A percentile compares a stretch with the other conserved stretches of the same genome.
Conservation (phyloP, 1,140 invertebrate species). For the Neocloeon triangulifer region DNA sequence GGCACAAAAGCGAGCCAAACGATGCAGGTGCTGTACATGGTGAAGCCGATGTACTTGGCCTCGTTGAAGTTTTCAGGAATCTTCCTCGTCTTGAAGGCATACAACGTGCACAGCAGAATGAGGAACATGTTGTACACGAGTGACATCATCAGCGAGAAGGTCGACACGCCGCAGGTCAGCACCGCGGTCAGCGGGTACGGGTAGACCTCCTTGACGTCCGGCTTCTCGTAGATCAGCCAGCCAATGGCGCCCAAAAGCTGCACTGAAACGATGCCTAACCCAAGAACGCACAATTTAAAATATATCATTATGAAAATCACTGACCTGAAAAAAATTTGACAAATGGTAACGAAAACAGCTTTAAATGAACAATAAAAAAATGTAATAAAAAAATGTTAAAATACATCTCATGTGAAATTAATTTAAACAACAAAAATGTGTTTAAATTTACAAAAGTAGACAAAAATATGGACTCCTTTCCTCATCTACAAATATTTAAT, state of each 20-base stretch:
- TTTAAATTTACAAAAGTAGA: no score
- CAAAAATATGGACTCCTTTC: no score
- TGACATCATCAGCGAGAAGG: constrained; percentile 44
- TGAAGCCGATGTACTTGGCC: constrained; percentile 44
- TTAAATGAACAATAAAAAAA: no score
- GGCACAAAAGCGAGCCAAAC: constrained; percentile 51
- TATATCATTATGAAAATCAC: no score
- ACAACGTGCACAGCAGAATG: constrained; percentile 43
- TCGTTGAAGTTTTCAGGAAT: constrained; percentile 54
- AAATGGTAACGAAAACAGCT: no score
- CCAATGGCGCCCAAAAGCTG: constrained; percentile 32
- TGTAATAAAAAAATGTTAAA: no score
- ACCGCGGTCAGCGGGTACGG: constrained; percentile 31
- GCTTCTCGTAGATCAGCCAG: constrained; percentile 42
- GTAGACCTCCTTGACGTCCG: constrained; percentile 32
- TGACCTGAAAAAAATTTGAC: no score
- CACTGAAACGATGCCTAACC: constrained; percentile 30
- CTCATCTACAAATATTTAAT: no score
- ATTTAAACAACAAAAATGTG: no score
- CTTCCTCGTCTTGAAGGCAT: constrained; percentile 50
- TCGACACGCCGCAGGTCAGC: constrained; percentile 42
- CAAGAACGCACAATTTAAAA: no score
- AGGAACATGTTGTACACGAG: constrained; percentile 53
- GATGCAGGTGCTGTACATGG: constrained; percentile 54
- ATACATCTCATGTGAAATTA: no score